Evolutionary conservation across 2,113 vertebrate species (phyloP), one percentile per base, ranked within the genome.

Genomic region (Larimichthys polyactis): DNA sequence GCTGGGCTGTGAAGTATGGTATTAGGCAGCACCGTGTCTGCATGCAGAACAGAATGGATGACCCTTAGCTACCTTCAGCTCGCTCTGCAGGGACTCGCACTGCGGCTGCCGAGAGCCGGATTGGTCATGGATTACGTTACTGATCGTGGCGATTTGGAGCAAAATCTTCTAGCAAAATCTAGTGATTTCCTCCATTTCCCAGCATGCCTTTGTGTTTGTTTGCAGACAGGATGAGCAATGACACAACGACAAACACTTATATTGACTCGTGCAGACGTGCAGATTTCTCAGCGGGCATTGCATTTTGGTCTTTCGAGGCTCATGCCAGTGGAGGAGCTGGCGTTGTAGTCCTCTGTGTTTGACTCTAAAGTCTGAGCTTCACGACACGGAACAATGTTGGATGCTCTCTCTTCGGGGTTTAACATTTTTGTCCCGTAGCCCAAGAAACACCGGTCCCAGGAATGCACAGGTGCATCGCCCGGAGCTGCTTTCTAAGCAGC

Each of bases 1-100:
- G 87, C 77, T n/a, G 68, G 79, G 72, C 89, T 91, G 87, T 94
- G 92, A 94, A 92, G 89, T 91, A 94, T 89, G 87, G 90, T 29
- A 89, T 93, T 84, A 92, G 77, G 86, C 11, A 8, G 86, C 65
- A 82, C 87, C 49, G 59, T 68, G 88, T 90, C 90, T 91, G 88
- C 91, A 91, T 91, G 86, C 52, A 89, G 85, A 87, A 70, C 32
- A 89, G 81, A 66, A 48, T 17, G 27, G 64, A 85, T 86, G 86
- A 91, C 86, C 83, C 82, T 71, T 20, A 12, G 70, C 83, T 78
- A 77, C 84, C 78, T 79, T 68, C 59, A 46, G 51, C 67, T 51
- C 27, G 5, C 70, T 59, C 69, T 82, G 78, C 64, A 22, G 62
- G 49, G 55, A 78, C 52, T 62, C 57, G 16, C 43, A 24, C 68